Evolutionary conservation across 2,888 invertebrate genomes (phyloP).

Genomic region (Dolichopus griseipennis): DNA sequence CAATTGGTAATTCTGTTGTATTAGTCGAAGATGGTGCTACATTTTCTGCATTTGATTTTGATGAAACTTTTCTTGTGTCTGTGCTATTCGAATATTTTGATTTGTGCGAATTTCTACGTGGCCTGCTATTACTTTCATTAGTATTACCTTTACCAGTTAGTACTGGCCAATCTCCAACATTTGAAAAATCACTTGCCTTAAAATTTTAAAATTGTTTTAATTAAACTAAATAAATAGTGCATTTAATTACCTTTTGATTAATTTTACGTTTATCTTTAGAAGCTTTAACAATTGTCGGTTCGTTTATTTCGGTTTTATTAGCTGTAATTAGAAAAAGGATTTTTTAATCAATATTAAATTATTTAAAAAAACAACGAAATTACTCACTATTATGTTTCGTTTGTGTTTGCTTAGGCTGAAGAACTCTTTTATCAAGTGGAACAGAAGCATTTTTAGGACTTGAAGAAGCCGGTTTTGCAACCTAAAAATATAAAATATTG

Average conservation of each 20-base stretch:
- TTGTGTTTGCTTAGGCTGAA: constrained; percentile 59
- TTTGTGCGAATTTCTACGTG: constrained; percentile 19
- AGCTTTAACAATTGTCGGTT: constrained; percentile 47
- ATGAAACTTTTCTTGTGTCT: constrained; percentile 13
- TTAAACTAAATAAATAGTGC: not conserved
- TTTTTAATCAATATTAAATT: constrained; percentile 22
- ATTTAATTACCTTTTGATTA: constrained; percentile 47
- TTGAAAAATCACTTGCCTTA: constrained; percentile 78
- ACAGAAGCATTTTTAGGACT: constrained; percentile 37
- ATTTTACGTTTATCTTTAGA: constrained; percentile 46
- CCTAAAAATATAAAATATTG: constrained; percentile 34
- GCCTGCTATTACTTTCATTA: constrained; percentile 41
- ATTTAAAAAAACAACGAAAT: constrained; percentile 6
- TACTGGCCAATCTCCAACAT: constrained; percentile 88
- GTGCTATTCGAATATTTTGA: constrained; percentile 17
- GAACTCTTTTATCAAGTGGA: constrained; percentile 55
- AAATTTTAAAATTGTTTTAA: constrained; percentile 26
- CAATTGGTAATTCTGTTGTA: constrained; percentile 23
- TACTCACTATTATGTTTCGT: constrained; percentile 38
- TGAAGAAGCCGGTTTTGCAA: constrained; percentile 37
- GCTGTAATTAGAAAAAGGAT: constrained; percentile 28
- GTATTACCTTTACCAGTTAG: constrained; percentile 55
- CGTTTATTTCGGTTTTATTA: constrained; percentile 10
- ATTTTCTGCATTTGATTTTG: constrained; percentile 12
- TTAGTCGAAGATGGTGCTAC: constrained; percentile 13